Base-by-base conservation (phyloP, 2,888 invertebrate species). In the Hedychridium roseum region DNA sequence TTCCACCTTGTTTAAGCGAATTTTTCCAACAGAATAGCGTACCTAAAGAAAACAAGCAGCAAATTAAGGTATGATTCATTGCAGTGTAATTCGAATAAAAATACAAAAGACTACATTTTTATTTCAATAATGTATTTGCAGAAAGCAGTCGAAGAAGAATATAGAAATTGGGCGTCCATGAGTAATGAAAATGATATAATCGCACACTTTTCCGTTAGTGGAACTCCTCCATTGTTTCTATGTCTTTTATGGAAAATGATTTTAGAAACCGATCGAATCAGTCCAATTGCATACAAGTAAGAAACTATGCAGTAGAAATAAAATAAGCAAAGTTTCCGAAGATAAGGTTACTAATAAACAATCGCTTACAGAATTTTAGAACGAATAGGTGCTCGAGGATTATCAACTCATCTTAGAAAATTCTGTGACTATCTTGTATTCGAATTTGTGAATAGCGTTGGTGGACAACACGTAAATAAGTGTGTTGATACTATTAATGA, bases 241-340 rank as follows among this genome's bases (percentile, higher is more conserved):
- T 97, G 97, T 73, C 83, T 97, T 17, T 81, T 97, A 2, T 97
- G 95, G 90, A 97, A 97, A 80, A 95, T 95, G 88, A 88, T 97
- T 61, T 85, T 96, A 67, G 97, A 97, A 76, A 94, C 94, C 1
- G 95, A 95, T 73, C 86, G 92, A 60, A 93, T 97, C 36, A 92
- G 91, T 66, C 92, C 95, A 0, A 94, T 95, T 43, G 96, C 95
- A n/a, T 96, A 94, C 79, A 95, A 95, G 93, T 93, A 79, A 78
- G 82, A 73, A 31, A 7, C 6, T 14, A 1, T 6, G 18, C 5
- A 27, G 12, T 12, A 28, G 2, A 34, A 34, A 21, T 21, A 23
- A 11, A 38, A 32, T 43, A 32, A 40, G n/a, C 30, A 5, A 7
- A 39, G 26, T 16, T 36, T 16, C 9, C 5, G 9, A 15, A 36